A percentile compares a stretch with the other conserved stretches of the same genome.
Evolutionary conservation across 2,113 vertebrate species (phyloP).

Genomic region (Phrynosoma blainvillii): DNA sequence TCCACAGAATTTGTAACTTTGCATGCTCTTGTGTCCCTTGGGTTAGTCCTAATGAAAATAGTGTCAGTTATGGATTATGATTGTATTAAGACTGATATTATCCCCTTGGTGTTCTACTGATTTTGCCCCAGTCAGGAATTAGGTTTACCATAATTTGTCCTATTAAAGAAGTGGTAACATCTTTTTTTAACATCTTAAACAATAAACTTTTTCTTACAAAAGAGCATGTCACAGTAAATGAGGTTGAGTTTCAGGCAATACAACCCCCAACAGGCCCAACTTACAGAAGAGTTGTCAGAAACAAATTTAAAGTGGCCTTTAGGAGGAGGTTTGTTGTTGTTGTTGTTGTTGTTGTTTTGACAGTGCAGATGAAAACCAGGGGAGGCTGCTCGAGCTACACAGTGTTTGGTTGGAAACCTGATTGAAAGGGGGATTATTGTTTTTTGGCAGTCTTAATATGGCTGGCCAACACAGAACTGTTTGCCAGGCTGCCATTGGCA

Average conservation of each 20-base stretch:
- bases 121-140: not conserved
- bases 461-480: conserved; percentile 57
- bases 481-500: conserved; percentile 23
- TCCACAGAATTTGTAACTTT: not conserved
- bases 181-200: not conserved
- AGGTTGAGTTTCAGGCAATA: not conserved
- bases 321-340: no score
- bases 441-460: conserved; percentile 63
- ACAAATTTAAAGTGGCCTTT: not conserved
- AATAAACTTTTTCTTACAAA: not conserved
- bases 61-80: not conserved
- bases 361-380: not conserved
- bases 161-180: not conserved
- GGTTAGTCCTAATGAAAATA: not conserved
- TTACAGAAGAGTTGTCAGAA: not conserved
- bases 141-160: not conserved
- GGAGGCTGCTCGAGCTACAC: not conserved
- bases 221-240: not conserved
- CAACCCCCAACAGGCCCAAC: not conserved
- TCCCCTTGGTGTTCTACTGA: not conserved
- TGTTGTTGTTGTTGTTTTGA: no score
- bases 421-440: conserved; percentile 65
- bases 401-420: conserved; percentile 46
- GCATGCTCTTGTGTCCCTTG: not conserved
- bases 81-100: not conserved